These are phyloP conservation scores for Fabriciana adippe DNA, from an alignment of 2,888 invertebrate species.

Conservation along the genomic window DNA sequence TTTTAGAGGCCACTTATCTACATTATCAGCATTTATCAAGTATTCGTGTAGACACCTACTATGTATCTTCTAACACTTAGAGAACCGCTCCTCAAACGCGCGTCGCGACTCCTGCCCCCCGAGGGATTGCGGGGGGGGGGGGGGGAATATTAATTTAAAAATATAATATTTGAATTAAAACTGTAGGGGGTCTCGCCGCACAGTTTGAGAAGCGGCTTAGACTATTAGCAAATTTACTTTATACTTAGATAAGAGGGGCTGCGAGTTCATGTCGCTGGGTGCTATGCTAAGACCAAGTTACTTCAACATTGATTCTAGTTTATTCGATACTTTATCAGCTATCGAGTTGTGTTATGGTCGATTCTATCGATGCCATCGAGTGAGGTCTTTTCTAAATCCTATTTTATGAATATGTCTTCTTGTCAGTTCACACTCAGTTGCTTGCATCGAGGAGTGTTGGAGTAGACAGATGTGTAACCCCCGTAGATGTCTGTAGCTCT, in stretches of 20 bases:
- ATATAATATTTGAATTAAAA: too few relatives aligned
- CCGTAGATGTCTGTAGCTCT: constrained; percentile 27
- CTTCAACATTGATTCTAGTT: constrained; percentile 35
- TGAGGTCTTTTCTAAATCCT: not conserved
- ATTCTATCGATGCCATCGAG: not conserved
- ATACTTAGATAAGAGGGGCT: constrained; percentile 11
- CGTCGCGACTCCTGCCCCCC: not conserved
- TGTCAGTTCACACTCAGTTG: constrained; percentile 14
- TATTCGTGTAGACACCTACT: constrained; percentile 46
- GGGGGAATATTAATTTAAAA: too few relatives aligned
- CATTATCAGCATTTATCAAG: constrained; percentile 46
- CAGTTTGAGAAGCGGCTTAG: not conserved
- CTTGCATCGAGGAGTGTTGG: constrained; percentile 23
- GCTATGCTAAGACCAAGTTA: constrained; percentile 74
- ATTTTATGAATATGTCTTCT: not conserved
- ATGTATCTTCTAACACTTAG: constrained; percentile 3
- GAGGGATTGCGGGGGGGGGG: too few relatives aligned
- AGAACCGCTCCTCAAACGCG: not conserved
- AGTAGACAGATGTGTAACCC: constrained; percentile 17
- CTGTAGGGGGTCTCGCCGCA: not conserved
- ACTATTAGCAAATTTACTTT: not conserved
- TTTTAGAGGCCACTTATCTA: constrained; percentile 47
- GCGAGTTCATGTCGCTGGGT: constrained; percentile 55
- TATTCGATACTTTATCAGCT: constrained; percentile 2
- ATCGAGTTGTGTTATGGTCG: not conserved